Base-by-base conservation (phyloP, 2,113 vertebrate genomes). In the Scophthalmus maximus region DNA sequence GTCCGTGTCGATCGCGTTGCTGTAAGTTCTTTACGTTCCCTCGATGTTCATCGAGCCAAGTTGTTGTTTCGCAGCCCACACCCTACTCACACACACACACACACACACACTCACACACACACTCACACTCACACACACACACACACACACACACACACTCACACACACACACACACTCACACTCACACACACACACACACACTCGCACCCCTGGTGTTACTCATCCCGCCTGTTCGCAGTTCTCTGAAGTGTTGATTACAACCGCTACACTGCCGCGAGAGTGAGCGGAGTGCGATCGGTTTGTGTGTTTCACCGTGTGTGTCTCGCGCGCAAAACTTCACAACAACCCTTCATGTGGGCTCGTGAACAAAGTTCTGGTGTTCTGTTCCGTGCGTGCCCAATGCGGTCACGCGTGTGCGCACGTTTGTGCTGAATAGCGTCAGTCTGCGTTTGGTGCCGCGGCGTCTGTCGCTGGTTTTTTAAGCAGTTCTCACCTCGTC, bases 221-320 rank as follows among this genome's bases (percentile, higher is more conserved):
- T 84, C 87, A 47, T 73, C 63, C 80, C 74, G 76, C 49, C 62
- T 76, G 63, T 60, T 87, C 84, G 68, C 87, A 88, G 80, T 76
- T 77, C 76, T 66, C 50, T 55, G 17, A 90, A 70, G 88, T 91
- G 90, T 91, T 91, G 87, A 91, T 91, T 91, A 89, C 82, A 81
- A 84, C 72, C 60, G 51, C 81, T 83, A 82, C 78, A 78, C 83
- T 73, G 76, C 76, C 64, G 81, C 1, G 56, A 75, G 59, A 30
- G 61, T 0, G 1, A 52, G 50, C 27, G 52, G 29, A 53, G 74
- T 56, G 52, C 6, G 18, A n/a, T 42, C 52, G 34, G 59, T 50
- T 58, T 15, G 76, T 61, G 32, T n/a, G 55, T 50, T 42, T 56
- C 17, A 2, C 8, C n/a, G 17, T n/a, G 17, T 29, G 15, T 14